Conservation (phyloP, 2,797 vertebrate genomes). For the Loris lydekkerianus region DNA sequence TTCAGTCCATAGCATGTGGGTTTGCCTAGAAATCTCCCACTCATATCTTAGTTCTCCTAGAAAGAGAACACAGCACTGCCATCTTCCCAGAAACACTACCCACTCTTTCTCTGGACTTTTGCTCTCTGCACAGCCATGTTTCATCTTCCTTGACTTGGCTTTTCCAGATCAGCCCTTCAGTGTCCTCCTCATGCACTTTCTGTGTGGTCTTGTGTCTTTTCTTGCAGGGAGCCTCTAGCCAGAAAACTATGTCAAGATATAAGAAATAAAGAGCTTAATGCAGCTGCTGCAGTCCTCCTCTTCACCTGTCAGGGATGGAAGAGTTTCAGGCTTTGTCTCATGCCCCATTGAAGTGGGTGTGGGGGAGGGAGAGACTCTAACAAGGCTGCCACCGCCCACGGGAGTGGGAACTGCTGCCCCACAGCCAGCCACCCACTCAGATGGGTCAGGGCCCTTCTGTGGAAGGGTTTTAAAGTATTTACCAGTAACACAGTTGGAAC, state of each 20-base stretch:
- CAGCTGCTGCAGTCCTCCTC: not conserved
- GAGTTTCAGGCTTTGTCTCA: not conserved
- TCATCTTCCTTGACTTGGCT: not conserved
- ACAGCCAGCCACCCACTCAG: not conserved
- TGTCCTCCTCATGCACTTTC: not conserved
- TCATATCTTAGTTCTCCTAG: not conserved
- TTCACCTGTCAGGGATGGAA: not conserved
- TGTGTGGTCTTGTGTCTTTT: too few species aligned
- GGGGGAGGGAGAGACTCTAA: not conserved
- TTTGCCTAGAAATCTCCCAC: not conserved
- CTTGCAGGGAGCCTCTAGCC: not conserved
- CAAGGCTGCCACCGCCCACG: not conserved
- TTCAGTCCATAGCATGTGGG: not conserved
- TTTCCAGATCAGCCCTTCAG: not conserved
- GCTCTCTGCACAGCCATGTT: not conserved
- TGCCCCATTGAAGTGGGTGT: not conserved
- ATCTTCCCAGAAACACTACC: not conserved
- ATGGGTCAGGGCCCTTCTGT: not conserved
- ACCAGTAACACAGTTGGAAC: not conserved
- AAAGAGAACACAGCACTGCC: not conserved
- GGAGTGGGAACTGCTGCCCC: not conserved
- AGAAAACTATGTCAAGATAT: not conserved
- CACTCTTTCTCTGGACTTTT: not conserved
- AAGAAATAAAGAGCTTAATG: not conserved
- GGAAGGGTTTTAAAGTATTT: not conserved